These are phyloP conservation scores for Bungarus multicinctus DNA, from an alignment of 2,113 vertebrate genomes.

Conservation along the genomic window DNA sequence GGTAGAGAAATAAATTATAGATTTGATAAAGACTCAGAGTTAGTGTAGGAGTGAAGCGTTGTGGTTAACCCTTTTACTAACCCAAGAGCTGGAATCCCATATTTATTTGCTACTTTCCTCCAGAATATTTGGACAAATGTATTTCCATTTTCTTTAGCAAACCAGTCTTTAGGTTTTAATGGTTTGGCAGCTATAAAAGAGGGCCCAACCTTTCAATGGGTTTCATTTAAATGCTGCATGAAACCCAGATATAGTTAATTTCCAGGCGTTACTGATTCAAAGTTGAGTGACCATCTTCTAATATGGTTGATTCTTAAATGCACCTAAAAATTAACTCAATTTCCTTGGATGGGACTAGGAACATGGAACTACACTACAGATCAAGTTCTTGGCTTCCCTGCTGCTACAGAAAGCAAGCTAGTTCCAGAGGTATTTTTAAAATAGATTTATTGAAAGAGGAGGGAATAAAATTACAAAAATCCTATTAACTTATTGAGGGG, in stretches of 20 bases:
- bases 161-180: background rate
- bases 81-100: background rate
- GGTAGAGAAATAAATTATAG: background rate
- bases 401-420: background rate
- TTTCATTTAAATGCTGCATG: background rate
- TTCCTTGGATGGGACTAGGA: background rate
- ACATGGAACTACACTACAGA: background rate
- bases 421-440: background rate
- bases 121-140: background rate
- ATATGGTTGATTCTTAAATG: background rate
- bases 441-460: background rate
- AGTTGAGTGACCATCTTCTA: background rate
- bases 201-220: background rate
- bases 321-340: background rate
- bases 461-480: background rate
- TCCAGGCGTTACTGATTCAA: background rate
- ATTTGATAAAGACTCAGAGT: background rate
- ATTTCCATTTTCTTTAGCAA: background rate
- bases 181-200: background rate
- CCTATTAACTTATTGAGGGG: background rate
- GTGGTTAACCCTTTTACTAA: background rate
- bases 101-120: background rate
- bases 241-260: background rate
- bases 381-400: background rate
- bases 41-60: background rate